A percentile compares a stretch with the other conserved stretches of the same genome.
Conservation (phyloP, 2,888 invertebrate species). For the Dryocosmus kuriphilus region DNA sequence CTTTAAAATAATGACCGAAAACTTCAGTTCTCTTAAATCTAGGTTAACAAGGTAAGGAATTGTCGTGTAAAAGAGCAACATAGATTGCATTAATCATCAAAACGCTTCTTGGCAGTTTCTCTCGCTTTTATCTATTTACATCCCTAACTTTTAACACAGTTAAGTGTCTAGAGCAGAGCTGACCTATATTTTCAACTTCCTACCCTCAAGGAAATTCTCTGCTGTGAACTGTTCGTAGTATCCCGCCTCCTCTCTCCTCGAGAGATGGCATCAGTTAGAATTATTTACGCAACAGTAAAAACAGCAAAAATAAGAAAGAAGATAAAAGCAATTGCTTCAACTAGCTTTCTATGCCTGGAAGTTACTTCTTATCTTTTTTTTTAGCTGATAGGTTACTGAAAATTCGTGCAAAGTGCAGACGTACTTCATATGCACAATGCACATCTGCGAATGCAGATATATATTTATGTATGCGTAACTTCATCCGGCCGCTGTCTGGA, state of each 20-base stretch:
- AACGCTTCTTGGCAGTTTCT: background rate
- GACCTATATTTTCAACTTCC: conserved; percentile 1
- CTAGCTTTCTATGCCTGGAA: background rate
- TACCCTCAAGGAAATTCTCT: background rate
- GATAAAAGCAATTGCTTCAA: background rate
- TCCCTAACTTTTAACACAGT: background rate
- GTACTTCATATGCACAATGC: background rate
- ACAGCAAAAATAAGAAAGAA: background rate
- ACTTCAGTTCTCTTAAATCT: background rate
- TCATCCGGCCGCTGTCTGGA: background rate
- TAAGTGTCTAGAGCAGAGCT: conserved; percentile 5
- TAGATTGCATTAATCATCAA: background rate
- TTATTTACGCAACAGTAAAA: background rate
- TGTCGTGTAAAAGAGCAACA: background rate
- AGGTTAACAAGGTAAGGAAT: background rate
- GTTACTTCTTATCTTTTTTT: background rate
- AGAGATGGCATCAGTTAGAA: background rate
- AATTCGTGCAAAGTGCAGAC: background rate
- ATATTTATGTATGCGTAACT: background rate
- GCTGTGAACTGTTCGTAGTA: background rate
- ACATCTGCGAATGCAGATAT: background rate
- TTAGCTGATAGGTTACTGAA: background rate
- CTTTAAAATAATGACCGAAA: background rate
- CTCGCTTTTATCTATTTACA: background rate
- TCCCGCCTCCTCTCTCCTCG: background rate